A percentile compares a stretch with the other conserved stretches of the same genome.
These are phyloP conservation scores for Folsomia manolachei DNA, from an alignment of 2,888 invertebrate species.

Conservation along the genomic window DNA sequence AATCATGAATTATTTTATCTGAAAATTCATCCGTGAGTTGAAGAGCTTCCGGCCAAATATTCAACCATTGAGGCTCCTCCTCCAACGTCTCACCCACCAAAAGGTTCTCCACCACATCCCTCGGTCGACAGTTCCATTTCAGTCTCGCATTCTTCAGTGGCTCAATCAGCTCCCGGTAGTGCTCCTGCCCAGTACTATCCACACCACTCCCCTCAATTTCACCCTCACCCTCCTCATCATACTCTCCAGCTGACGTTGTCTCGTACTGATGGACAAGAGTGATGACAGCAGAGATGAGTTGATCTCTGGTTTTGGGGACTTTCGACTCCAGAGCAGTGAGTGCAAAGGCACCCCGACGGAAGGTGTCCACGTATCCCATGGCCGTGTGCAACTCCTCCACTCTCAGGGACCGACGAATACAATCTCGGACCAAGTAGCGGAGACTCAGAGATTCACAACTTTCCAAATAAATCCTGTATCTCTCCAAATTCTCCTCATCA, in stretches of 20 bases:
- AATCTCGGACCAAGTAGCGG: slow-evolving; percentile 33
- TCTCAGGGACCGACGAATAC: background rate
- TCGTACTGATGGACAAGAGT: background rate
- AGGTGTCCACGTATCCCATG: slow-evolving; percentile 32
- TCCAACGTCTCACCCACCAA: slow-evolving; percentile 43
- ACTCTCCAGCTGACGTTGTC: too few species aligned
- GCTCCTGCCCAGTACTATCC: too few species aligned
- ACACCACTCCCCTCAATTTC: background rate
- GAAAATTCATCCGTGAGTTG: slow-evolving; percentile 30
- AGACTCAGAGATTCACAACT: too few species aligned
- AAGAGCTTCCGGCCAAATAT: slow-evolving; percentile 47
- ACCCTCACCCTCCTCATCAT: background rate
- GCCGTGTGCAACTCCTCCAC: background rate
- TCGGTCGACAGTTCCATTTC: slow-evolving; percentile 43
- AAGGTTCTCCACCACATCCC: slow-evolving; percentile 46
- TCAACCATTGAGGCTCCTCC: slow-evolving; percentile 47
- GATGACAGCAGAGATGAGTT: slow-evolving; percentile 23
- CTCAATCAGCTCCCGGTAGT: too few species aligned
- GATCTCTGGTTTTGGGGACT: slow-evolving; percentile 36
- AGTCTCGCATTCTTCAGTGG: slow-evolving; percentile 23
- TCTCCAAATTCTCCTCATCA: too few species aligned
- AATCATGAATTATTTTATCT: slow-evolving; percentile 29
- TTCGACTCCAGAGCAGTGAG: slow-evolving; percentile 36
- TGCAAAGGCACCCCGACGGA: slow-evolving; percentile 43
- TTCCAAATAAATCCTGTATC: too few species aligned